Base-by-base conservation (phyloP, 2,888 invertebrate genomes). In the Sipha maydis region DNA sequence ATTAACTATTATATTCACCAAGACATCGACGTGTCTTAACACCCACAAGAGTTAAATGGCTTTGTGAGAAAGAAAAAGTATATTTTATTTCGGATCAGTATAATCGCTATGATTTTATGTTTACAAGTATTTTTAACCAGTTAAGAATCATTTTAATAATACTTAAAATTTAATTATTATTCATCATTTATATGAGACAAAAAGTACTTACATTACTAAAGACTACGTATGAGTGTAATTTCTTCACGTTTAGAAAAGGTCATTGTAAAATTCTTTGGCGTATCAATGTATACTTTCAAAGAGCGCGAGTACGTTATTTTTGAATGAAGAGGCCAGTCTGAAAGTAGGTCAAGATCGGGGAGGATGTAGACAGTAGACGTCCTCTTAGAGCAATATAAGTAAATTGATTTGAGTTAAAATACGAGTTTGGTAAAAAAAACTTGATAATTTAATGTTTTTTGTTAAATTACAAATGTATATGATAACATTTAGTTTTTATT, bases 301-400 rank as follows among this genome's bases (percentile, higher is more conserved):
- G 31, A n/a, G 69, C 31, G 77, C 69, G 77, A 21, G 25, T 48
- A 28, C 8, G 67, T 85, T 3, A 11, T 11, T 82, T 31, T 76
- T 31, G 21, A 88, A 82, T 31, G 28, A 75, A 82, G 88, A 88
- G 88, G 88, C 19, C 82, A 19, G 41, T 54, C 9, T 1, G 7
- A 75, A 88, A 82, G 82, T 31, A 25, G 88, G 88, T 88, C 88
- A 88, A 88, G 88, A 88, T 82, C 88, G 75, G 76, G 82, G 41
- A 88, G 75, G 88, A 88, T 82, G 56, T 82, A 76, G 41, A 67
- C 80, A 88, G 88, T 82, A 31, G 82, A 82, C 73, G 88, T 88
- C 88, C 88, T 88, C 80, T 48, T 73, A 73, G 31, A 34, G 85
- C 67, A 85, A 85, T 85, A 85, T 78, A 83, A 85, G 41, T 67